Evolutionary conservation across 23 tunicate genomes (phyloP).

Genomic region (Halocynthia roretzi): DNA sequence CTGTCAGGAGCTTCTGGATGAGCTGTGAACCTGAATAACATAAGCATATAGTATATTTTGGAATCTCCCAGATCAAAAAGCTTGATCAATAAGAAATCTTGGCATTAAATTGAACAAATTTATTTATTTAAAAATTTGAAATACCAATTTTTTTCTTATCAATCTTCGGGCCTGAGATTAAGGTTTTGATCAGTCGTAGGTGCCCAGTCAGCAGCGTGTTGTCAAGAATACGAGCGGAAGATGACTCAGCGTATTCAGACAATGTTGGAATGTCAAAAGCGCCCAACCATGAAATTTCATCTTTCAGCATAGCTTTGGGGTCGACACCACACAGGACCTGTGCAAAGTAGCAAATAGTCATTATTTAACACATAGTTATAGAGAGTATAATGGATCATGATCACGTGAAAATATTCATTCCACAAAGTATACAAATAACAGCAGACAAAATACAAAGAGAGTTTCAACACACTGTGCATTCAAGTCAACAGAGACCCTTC

Average conservation of each 20-base stretch:
- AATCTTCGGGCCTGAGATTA: constrained; percentile 45
- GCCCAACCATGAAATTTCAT: constrained; percentile 59
- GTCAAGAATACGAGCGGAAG: constrained; percentile 57
- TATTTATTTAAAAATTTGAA: no score
- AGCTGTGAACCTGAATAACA: constrained; percentile 46
- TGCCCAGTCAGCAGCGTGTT: constrained; percentile 74
- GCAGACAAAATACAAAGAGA: no score
- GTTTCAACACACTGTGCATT: no score
- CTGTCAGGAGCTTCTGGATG: constrained; percentile 35
- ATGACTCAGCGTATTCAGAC: constrained; percentile 53
- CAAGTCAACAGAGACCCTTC: no score
- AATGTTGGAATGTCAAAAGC: constrained; percentile 56
- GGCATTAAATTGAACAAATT: no score
- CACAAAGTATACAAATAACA: no score
- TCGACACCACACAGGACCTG: constrained; percentile 62
- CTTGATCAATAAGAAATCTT: no score
- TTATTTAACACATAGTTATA: no score
- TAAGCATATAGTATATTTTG: not conserved
- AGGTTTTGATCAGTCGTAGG: constrained; percentile 49
- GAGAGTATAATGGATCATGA: no score
- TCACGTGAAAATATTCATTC: no score
- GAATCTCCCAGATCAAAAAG: no score
- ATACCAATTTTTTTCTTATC: constrained; percentile 70
- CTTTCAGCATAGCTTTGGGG: constrained; percentile 38
- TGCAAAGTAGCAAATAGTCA: no score